These are phyloP conservation scores for Drosophila limbata DNA, from an alignment of 2,888 invertebrate genomes.

Conservation along the genomic window DNA sequence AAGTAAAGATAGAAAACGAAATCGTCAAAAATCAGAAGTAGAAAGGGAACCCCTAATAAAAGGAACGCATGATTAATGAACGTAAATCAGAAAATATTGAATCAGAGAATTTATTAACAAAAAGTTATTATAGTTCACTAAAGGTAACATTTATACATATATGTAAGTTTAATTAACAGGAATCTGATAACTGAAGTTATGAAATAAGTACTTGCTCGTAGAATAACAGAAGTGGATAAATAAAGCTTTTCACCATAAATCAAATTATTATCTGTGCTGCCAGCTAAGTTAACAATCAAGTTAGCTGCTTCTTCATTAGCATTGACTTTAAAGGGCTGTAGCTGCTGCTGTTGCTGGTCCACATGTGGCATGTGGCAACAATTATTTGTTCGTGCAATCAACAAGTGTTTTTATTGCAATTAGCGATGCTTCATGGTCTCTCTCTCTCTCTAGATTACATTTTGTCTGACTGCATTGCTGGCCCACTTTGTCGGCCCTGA, in stretches of 20 bases:
- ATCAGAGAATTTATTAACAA: no score
- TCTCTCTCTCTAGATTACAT: not conserved
- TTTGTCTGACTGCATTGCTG: not conserved
- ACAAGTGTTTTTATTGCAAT: slow-evolving; percentile 70
- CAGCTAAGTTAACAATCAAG: not conserved
- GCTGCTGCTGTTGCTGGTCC: not conserved
- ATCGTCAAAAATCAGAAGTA: no score
- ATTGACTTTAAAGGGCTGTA: not conserved
- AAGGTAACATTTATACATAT: no score
- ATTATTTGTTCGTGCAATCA: slow-evolving; percentile 37
- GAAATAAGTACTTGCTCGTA: not conserved
- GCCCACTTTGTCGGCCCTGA: not conserved
- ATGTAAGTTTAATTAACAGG: no score
- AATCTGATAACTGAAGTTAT: not conserved
- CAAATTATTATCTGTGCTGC: not conserved
- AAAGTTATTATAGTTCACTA: no score
- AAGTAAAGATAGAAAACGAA: no score
- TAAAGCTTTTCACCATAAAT: not conserved
- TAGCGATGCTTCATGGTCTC: slow-evolving; percentile 46
- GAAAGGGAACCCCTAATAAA: no score
- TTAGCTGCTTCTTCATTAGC: not conserved
- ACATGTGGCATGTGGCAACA: slow-evolving; percentile 10
- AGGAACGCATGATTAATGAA: no score
- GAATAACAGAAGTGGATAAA: not conserved
- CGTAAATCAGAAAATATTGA: no score